Evolutionary conservation across 2,797 vertebrate genomes (phyloP), one percentile per base, ranked within the genome.

Genomic region (Propithecus perrieri): DNA sequence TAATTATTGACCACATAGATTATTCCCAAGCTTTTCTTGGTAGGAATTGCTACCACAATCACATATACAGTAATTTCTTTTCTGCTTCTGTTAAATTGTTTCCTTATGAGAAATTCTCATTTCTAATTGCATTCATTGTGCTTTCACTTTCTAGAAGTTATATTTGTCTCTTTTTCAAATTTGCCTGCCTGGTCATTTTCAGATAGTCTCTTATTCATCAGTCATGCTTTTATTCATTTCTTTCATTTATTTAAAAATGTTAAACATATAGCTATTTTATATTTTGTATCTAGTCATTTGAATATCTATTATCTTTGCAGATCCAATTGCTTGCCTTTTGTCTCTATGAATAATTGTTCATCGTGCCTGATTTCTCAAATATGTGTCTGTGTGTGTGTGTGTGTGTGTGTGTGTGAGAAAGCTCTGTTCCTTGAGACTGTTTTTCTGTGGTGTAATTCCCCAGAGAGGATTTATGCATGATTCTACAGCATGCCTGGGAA

Each of bases 91-190:
- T 83, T 83, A 63, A 71, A 50, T 91, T 83, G 35, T 83, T 86
- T 86, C 35, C 5, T 53, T 67, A 35, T 46, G 50, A 41, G 55
- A 65, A 72, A 67, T 72, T 65, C 28, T 78, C 76, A 15, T 55
- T 91, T 86, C n/a, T 30, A 75, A 74, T 79, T 67, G 7, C 57
- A 85, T 74, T 88, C 43, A 84, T 20, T 88, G 7, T 61, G n/a
- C 41, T 65, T 93, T 93, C 41, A 86, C 41, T 90, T 50, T 91
- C 24, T 87, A 69, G 11, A 50, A 94, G 75, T 43, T 71, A 84
- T 4, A 65, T 65, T 65, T 86, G 41, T 85, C 28, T 91, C 5
- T 28, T 80, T 92, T 74, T 74, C 50, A 76, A 55, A 69, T 69
- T 26, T 92, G 57, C 57, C 41, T 61, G 41, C 22, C 38, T 48